Conservation (phyloP, 2,888 invertebrate species). For the Dinocampus coccinellae region DNA sequence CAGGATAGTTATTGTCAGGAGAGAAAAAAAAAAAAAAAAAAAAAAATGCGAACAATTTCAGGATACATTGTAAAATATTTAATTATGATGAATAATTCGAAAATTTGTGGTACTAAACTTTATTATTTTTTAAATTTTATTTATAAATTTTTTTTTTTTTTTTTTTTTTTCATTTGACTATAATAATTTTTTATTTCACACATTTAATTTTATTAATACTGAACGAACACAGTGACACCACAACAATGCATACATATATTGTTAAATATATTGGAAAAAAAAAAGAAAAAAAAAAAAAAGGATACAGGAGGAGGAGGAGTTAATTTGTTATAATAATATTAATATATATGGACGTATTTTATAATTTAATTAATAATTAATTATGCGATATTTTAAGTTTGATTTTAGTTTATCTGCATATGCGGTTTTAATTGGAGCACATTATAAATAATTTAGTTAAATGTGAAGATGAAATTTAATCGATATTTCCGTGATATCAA, state of each 20-base stretch:
- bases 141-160: slow-evolving; percentile 48
- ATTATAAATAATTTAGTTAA: neutral
- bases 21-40: no score
- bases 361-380: slow-evolving; percentile 1
- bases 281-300: no score
- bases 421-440: neutral
- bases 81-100: slow-evolving; percentile 65
- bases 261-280: neutral
- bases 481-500: neutral
- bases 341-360: slow-evolving; percentile 22
- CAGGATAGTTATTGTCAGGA: neutral
- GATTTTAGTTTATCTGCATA: neutral
- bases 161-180: slow-evolving; percentile 23
- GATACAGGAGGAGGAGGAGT: no score
- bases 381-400: neutral
- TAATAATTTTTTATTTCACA: no score
- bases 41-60: slow-evolving; percentile 6
- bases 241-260: slow-evolving; percentile 47
- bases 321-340: no score
- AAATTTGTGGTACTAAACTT: slow-evolving; percentile 56
- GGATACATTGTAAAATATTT: slow-evolving; percentile 59
- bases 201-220: no score
- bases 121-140: no score
- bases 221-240: slow-evolving; percentile 49
- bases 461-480: neutral